These are phyloP conservation scores for Ennomos erosarius DNA, from an alignment of 2,888 invertebrate species.

Conservation along the genomic window DNA sequence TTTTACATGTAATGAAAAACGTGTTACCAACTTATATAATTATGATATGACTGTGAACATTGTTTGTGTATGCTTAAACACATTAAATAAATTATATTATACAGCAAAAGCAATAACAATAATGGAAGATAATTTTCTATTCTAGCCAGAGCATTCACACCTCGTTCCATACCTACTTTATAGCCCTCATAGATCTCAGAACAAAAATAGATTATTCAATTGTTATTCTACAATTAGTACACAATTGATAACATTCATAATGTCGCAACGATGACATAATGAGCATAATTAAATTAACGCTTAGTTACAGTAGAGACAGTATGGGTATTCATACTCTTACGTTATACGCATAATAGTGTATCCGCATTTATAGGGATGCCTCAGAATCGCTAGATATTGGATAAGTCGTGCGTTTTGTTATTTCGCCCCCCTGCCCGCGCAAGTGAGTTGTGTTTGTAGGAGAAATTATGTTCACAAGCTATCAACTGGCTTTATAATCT, in stretches of 20 bases:
- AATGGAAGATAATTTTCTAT: background rate
- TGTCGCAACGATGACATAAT: slow-evolving; percentile 54
- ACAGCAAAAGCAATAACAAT: slow-evolving; percentile 4
- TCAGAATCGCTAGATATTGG: background rate
- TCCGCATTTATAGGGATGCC: background rate
- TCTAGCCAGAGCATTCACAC: slow-evolving; percentile 4
- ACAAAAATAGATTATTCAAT: slow-evolving; percentile 50
- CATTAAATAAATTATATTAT: too few species aligned
- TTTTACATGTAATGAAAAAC: too few species aligned
- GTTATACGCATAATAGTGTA: background rate
- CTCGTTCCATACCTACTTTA: slow-evolving; percentile 10
- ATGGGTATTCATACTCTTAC: background rate
- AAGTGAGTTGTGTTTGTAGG: too few species aligned
- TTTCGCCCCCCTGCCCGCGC: too few species aligned
- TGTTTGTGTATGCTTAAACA: too few species aligned
- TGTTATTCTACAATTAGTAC: slow-evolving; percentile 57
- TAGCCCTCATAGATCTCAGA: slow-evolving; percentile 16
- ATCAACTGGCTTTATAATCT: too few species aligned
- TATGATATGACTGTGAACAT: too few species aligned
- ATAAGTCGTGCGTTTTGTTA: too few species aligned
- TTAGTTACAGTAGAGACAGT: slow-evolving; percentile 9
- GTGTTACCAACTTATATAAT: too few species aligned
- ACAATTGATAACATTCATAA: slow-evolving; percentile 49
- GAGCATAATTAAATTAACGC: slow-evolving; percentile 56
- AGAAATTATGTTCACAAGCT: too few species aligned